Evolutionary conservation across 1,140 invertebrate genomes (phyloP).

Genomic region (Mizuhopecten yessoensis): DNA sequence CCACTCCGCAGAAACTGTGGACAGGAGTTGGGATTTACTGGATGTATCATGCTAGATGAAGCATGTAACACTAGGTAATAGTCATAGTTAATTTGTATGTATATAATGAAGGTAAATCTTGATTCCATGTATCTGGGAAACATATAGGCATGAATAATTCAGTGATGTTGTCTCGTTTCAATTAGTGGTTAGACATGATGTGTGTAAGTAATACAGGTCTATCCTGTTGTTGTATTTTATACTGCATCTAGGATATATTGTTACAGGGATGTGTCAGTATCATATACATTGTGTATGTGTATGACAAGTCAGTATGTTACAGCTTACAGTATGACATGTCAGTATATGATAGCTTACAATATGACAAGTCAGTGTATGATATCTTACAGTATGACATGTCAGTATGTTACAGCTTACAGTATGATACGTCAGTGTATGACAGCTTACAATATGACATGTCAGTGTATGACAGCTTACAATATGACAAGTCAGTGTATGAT

Average conservation of each 20-base stretch:
- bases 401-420: no score
- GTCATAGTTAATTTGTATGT: not conserved
- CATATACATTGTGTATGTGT: no score
- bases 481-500: no score
- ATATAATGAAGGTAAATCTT: no score
- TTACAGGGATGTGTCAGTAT: not conserved
- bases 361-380: no score
- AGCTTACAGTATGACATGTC: no score
- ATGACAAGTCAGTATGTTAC: no score
- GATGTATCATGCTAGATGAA: not conserved
- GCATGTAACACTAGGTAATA: not conserved
- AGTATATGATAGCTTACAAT: no score
- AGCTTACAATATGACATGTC: no score
- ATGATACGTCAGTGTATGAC: no score
- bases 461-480: no score
- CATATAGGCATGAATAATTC: conserved; percentile 1
- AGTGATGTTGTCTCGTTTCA: not conserved
- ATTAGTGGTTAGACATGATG: not conserved
- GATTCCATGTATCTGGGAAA: not conserved
- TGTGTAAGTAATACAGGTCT: not conserved
- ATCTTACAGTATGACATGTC: no score
- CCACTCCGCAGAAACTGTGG: not conserved
- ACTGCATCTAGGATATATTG: not conserved
- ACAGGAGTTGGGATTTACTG: not conserved
- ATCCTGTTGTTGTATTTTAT: not conserved